A percentile compares a stretch with the other conserved stretches of the same genome.
phyloP scores from a whole-genome alignment of 1,140 invertebrate species.

The Belonocnema kinseyi region DNA sequence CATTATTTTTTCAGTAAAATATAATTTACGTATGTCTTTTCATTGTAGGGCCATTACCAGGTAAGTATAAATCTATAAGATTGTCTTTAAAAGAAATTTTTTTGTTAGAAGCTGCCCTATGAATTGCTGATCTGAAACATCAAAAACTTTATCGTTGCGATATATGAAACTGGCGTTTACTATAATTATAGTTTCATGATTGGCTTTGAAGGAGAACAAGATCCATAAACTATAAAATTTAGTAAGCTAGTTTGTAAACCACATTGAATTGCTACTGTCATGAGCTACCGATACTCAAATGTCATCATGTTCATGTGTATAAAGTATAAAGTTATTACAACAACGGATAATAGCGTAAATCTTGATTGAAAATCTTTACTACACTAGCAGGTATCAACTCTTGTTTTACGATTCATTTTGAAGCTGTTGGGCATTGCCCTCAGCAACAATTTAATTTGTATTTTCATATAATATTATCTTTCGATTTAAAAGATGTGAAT shows the following conservation, averaged over 20 bases:
- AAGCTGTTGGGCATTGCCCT: background rate
- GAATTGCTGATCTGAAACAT: background rate
- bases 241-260: background rate
- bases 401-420: conserved; percentile 20
- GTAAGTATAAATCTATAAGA: too few species aligned
- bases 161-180: background rate
- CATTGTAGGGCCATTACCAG: too few species aligned
- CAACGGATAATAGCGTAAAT: background rate
- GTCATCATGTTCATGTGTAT: conserved; percentile 1
- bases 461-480: too few species aligned
- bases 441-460: background rate
- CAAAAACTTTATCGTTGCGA: background rate
- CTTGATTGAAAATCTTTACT: conserved; percentile 24
- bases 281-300: background rate
- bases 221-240: conserved; percentile 4
- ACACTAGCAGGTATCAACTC: conserved; percentile 1
- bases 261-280: background rate
- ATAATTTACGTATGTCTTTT: too few species aligned
- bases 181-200: background rate
- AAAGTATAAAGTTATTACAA: conserved; percentile 9
- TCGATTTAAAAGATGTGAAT: too few species aligned
- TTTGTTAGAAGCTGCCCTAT: background rate
- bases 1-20: too few species aligned
- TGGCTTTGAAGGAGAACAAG: background rate
- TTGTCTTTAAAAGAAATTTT: background rate